Percentiles rank a stretch among this genome's conserved stretches.
Evolutionary conservation across 2,797 vertebrate species (phyloP).

Genomic region (Xenentodon cancila): DNA sequence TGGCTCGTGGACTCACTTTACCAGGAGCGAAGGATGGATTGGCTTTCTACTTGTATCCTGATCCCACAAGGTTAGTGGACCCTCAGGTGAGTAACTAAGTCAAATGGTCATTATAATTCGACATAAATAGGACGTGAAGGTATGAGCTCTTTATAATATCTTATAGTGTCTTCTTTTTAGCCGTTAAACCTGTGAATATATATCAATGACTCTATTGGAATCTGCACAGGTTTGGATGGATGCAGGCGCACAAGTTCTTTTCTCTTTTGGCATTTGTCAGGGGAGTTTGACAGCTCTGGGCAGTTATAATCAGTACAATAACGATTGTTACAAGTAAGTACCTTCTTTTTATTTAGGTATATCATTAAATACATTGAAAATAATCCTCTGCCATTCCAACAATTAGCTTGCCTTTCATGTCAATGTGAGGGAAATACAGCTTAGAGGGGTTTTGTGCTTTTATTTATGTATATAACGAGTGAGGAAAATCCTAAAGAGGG

Average conservation of each 20-base stretch:
- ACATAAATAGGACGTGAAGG: slow-evolving; percentile 4
- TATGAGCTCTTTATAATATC: slow-evolving; percentile 3
- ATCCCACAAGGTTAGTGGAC: slow-evolving; percentile 87
- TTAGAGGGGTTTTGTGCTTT: no score
- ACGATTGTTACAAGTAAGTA: slow-evolving; percentile 92
- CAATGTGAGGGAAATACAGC: no score
- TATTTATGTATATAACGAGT: no score
- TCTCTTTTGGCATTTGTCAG: slow-evolving; percentile 92
- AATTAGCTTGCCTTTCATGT: no score
- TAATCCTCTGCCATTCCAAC: no score
- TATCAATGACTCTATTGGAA: slow-evolving; percentile 32
- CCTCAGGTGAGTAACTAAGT: slow-evolving; percentile 85
- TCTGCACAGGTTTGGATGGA: slow-evolving; percentile 92
- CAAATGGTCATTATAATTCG: neutral
- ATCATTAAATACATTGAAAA: no score
- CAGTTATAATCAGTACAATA: slow-evolving; percentile 93
- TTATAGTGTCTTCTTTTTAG: neutral
- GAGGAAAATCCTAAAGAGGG: no score
- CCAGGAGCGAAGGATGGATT: slow-evolving; percentile 88
- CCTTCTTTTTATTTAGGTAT: neutral
- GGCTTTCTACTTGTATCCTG: slow-evolving; percentile 91
- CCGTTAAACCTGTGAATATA: neutral
- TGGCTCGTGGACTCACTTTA: slow-evolving; percentile 88
- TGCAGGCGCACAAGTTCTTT: slow-evolving; percentile 93
- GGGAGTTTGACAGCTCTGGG: slow-evolving; percentile 90